Evolutionary conservation across 2,888 invertebrate species (phyloP).

Genomic region (Tortrix viridana): DNA sequence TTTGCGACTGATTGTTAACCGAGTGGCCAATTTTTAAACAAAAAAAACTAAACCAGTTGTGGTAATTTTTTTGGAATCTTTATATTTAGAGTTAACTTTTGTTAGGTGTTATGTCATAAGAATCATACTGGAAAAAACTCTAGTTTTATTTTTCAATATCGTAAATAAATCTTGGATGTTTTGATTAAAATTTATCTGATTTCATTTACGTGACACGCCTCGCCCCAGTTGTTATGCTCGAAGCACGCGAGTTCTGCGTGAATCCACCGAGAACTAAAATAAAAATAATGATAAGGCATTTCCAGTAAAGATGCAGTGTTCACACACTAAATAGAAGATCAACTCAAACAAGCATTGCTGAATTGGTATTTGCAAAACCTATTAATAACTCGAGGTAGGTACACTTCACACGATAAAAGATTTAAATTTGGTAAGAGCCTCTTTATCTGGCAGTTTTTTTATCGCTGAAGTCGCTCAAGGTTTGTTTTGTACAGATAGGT

Average conservation of each 20-base stretch:
- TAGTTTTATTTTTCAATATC: neutral
- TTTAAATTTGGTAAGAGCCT: neutral
- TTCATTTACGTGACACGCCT: slow-evolving; percentile 6
- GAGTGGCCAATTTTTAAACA: too few relatives aligned
- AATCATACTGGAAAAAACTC: neutral
- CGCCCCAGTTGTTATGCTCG: slow-evolving; percentile 20
- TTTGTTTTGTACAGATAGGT: neutral
- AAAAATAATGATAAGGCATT: slow-evolving; percentile 21
- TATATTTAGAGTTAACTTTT: neutral
- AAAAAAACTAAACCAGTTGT: too few relatives aligned
- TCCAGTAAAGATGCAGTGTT: slow-evolving; percentile 21
- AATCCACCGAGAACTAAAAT: neutral
- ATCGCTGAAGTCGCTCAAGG: neutral
- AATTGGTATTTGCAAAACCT: slow-evolving; percentile 10
- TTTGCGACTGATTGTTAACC: neutral
- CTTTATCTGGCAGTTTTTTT: neutral
- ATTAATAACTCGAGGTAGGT: slow-evolving; percentile 13
- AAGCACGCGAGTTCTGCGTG: slow-evolving; percentile 23
- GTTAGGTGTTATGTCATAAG: neutral
- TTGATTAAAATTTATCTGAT: slow-evolving; percentile 10
- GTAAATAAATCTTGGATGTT: neutral
- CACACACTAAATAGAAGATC: neutral
- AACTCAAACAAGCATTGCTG: neutral
- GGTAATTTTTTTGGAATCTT: neutral
- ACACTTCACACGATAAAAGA: too few relatives aligned